A percentile compares a stretch with the other conserved stretches of the same genome.
These are phyloP conservation scores for Ophioninae sp. DNA, from an alignment of 2,888 invertebrate species.

Conservation along the genomic window DNA sequence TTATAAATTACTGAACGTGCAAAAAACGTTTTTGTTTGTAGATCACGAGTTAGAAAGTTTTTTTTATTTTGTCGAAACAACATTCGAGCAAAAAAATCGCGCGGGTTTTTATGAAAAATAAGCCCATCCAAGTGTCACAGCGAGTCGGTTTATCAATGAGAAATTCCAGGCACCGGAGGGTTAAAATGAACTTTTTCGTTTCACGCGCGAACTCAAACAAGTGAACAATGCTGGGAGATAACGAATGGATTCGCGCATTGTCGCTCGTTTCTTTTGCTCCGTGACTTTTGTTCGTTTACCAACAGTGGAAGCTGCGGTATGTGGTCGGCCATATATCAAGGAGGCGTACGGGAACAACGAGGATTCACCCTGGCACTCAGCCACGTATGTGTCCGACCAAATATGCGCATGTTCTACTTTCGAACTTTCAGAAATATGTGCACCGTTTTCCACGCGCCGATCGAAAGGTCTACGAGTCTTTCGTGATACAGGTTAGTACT, in stretches of 20 bases:
- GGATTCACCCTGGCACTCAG: conserved; percentile 34
- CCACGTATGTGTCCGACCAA: conserved; percentile 48
- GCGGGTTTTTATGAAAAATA: not conserved
- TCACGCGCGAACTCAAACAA: not conserved
- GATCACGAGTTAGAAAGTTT: not conserved
- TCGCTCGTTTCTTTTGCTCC: conserved; percentile 46
- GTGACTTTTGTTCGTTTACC: conserved; percentile 48
- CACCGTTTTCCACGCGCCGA: conserved; percentile 5
- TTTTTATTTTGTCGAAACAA: not conserved
- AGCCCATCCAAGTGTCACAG: not conserved
- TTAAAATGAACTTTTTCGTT: conserved; percentile 30
- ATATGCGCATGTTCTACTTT: conserved; percentile 43
- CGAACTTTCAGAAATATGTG: conserved; percentile 16
- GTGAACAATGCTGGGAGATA: conserved; percentile 37
- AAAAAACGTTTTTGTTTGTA: no score
- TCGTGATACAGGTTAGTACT: not conserved
- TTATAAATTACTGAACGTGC: no score
- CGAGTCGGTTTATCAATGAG: conserved; percentile 4
- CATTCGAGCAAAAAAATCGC: not conserved
- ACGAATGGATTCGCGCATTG: conserved; percentile 48
- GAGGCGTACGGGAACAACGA: conserved; percentile 29
- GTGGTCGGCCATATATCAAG: conserved; percentile 53
- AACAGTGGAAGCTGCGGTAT: conserved; percentile 50
- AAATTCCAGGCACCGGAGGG: conserved; percentile 4
- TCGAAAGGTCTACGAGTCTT: not conserved